These are phyloP conservation scores for Aphelenchoides bicaudatus DNA, from an alignment of 2,888 invertebrate species.

Conservation along the genomic window DNA sequence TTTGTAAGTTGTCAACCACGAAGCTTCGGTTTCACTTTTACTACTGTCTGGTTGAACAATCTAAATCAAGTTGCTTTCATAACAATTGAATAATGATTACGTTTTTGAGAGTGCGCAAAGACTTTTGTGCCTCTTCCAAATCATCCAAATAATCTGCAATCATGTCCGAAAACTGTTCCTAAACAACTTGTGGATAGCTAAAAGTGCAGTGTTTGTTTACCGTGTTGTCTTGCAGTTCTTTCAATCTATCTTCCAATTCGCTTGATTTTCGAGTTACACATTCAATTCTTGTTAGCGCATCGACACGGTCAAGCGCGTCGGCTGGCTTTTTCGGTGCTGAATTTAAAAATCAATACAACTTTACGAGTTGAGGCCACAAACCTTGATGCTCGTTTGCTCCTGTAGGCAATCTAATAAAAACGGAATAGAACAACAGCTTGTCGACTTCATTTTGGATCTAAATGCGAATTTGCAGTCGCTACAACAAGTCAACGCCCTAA, in stretches of 20 bases:
- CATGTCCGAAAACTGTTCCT: neutral
- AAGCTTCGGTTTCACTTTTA: neutral
- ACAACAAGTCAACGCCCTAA: neutral
- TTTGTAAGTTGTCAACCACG: constrained; percentile 1
- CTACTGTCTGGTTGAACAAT: constrained; percentile 1
- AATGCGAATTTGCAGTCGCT: neutral
- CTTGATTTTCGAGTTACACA: neutral
- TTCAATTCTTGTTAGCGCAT: constrained; percentile 3
- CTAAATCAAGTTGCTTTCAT: neutral
- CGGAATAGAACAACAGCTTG: neutral
- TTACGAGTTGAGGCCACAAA: neutral
- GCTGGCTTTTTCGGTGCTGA: constrained; percentile 1
- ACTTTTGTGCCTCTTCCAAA: neutral
- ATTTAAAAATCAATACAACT: neutral
- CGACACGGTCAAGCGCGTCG: neutral
- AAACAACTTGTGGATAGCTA: too few relatives aligned
- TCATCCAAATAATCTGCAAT: constrained; percentile 11
- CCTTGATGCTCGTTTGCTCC: neutral
- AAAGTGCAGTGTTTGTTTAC: too few relatives aligned
- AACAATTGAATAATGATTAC: neutral
- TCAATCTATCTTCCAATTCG: constrained; percentile 11
- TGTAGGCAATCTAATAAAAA: neutral
- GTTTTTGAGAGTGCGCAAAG: neutral
- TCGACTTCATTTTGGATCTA: constrained; percentile 2
- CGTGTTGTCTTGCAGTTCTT: constrained; percentile 12